Evolutionary conservation across 1,140 invertebrate species (phyloP), one percentile per base, ranked within the genome.

Genomic region (Drosophila mauritiana): DNA sequence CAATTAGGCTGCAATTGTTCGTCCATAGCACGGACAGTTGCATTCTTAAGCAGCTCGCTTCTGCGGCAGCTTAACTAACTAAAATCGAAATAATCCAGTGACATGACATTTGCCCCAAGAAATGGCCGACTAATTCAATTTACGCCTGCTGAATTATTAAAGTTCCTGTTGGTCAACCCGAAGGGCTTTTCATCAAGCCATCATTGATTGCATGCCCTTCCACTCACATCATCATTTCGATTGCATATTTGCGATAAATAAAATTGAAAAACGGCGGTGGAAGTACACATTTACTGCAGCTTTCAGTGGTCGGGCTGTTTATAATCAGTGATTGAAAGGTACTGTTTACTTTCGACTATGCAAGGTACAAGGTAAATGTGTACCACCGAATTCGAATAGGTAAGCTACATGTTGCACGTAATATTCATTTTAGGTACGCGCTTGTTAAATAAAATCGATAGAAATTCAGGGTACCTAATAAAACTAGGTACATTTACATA

Each of bases 181-280:
- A 49, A 40, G 46, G 22, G 42, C 58, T 36, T 40, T 76, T 48
- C 54, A 58, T 55, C 58, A 37, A 27, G 34, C 54, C 43, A 31
- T 53, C 46, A 67, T 62, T 52, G 58, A 59, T 58, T 68, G 63
- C 55, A 77, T 59, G 58, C 65, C 78, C 83, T 90, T 80, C 67
- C 69, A 80, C 64, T 81, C 55, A 68, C 83, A 76, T 90, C 86
- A 90, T 90, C 84, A 90, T 90, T 82, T 82, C 82, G 86, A 90
- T 90, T 90, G 86, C 90, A 88, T 86, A 90, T 90, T 86, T 90
- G 86, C 88, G 64, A 83, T 90, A 83, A 90, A 90, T 90, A 86
- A 90, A 90, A 90, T 91, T 90, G 86, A 52, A 88, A 83, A 85
- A 83, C 56, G 75, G 67, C 57, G 51, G 52, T 56, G 63, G 64